phyloP scores from a whole-genome alignment of 2,113 vertebrate species.

The Triplophysa siluroides region DNA sequence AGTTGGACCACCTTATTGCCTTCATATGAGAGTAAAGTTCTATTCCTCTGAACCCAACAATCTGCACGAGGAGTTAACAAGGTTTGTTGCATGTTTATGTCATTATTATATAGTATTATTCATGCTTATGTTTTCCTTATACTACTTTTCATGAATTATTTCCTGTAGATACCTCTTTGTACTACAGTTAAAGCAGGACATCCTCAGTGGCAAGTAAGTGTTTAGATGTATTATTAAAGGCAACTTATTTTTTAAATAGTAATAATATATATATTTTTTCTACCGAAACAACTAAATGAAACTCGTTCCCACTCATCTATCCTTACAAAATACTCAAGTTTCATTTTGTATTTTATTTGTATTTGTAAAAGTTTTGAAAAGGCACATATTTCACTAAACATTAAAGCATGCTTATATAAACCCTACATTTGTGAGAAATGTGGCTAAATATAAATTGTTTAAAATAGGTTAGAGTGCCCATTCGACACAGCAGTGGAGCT shows the following conservation, averaged over 20 bases:
- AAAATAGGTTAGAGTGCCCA: conserved; percentile 87
- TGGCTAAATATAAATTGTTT: too few species aligned
- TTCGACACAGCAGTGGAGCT: conserved; percentile 91
- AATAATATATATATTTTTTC: too few species aligned
- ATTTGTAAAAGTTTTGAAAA: too few species aligned
- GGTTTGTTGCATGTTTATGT: conserved; percentile 69
- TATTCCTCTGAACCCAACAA: conserved; percentile 99
- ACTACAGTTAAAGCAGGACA: conserved; percentile 93
- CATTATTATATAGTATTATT: neutral
- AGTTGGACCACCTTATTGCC: conserved; percentile 97
- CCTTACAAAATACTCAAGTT: too few species aligned
- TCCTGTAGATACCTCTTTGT: conserved; percentile 92
- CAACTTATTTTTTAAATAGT: too few species aligned
- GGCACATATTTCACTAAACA: too few species aligned
- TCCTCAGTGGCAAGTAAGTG: conserved; percentile 96
- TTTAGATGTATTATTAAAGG: neutral
- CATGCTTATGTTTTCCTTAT: neutral
- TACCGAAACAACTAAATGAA: too few species aligned
- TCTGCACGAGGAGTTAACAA: conserved; percentile 94
- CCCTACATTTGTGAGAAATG: too few species aligned
- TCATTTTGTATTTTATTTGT: too few species aligned
- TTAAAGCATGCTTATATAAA: too few species aligned
- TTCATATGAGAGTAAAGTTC: conserved; percentile 97
- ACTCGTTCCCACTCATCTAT: too few species aligned
- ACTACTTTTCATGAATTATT: neutral